Conservation (phyloP, 2,113 vertebrate genomes). For the Gallinago undulata region DNA sequence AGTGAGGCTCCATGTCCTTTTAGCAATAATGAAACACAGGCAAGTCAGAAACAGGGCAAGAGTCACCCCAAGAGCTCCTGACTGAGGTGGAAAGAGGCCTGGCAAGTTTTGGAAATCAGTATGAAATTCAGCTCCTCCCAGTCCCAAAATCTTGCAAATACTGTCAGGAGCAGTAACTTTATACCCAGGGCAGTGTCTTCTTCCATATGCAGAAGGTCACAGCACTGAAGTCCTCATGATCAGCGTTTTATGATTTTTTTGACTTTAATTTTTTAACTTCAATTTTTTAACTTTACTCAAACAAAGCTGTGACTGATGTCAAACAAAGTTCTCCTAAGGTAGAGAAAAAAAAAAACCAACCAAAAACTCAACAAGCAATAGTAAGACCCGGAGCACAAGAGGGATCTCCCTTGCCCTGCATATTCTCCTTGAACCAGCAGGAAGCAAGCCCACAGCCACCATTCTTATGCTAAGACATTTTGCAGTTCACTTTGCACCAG, state of each 20-base stretch:
- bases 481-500: neutral
- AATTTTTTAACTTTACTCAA: neutral
- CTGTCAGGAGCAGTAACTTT: neutral
- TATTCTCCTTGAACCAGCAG: neutral
- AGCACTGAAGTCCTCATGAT: neutral
- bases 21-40: fast-evolving
- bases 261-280: neutral
- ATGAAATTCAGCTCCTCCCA: neutral
- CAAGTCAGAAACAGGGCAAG: neutral
- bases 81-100: neutral
- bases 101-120: neutral
- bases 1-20: neutral
- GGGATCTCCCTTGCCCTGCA: neutral
- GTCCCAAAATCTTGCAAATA: neutral
- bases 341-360: neutral
- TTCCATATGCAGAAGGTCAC: neutral
- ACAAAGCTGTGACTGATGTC: neutral
- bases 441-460: neutral
- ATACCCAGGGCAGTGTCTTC: neutral
- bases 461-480: fast-evolving
- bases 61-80: neutral
- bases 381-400: neutral
- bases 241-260: neutral
- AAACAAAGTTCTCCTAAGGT: neutral
- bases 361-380: neutral